These are phyloP conservation scores for Musca vetustissima DNA, from an alignment of 1,140 invertebrate genomes.

Conservation along the genomic window DNA sequence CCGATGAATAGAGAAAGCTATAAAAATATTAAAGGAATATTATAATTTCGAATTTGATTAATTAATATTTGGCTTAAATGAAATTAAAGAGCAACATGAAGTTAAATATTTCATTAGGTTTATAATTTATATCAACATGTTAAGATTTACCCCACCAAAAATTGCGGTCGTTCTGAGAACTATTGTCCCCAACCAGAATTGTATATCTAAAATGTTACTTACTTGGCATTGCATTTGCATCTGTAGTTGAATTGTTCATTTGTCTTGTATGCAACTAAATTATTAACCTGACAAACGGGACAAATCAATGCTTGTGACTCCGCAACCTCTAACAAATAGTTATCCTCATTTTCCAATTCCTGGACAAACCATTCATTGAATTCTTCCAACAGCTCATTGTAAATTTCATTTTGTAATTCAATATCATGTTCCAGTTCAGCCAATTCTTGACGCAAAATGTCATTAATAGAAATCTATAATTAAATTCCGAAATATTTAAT, in stretches of 20 bases:
- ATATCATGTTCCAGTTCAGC: conserved; percentile 42
- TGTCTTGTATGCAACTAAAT: conserved; percentile 5
- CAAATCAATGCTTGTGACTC: conserved; percentile 35
- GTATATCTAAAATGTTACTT: background rate
- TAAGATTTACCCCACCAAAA: too few relatives aligned
- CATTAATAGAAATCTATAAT: conserved; percentile 21
- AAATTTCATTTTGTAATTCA: conserved; percentile 41
- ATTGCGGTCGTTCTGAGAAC: too few relatives aligned
- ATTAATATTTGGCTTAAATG: too few relatives aligned
- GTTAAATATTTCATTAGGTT: too few relatives aligned
- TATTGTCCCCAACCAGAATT: too few relatives aligned
- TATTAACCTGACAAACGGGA: conserved; percentile 40
- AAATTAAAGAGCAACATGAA: too few relatives aligned
- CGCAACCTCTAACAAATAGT: conserved; percentile 32
- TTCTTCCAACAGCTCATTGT: conserved; percentile 40
- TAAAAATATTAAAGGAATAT: conserved; percentile 9
- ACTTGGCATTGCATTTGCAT: conserved; percentile 26
- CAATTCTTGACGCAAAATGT: conserved; percentile 40
- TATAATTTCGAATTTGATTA: too few relatives aligned
- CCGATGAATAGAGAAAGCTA: background rate
- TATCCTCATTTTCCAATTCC: conserved; percentile 40
- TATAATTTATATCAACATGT: too few relatives aligned
- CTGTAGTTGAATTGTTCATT: background rate
- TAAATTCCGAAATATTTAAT: too few relatives aligned
- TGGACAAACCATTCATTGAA: conserved; percentile 49